Evolutionary conservation across 1,140 invertebrate genomes (phyloP).

Genomic region (Zaprionus inermis): DNA sequence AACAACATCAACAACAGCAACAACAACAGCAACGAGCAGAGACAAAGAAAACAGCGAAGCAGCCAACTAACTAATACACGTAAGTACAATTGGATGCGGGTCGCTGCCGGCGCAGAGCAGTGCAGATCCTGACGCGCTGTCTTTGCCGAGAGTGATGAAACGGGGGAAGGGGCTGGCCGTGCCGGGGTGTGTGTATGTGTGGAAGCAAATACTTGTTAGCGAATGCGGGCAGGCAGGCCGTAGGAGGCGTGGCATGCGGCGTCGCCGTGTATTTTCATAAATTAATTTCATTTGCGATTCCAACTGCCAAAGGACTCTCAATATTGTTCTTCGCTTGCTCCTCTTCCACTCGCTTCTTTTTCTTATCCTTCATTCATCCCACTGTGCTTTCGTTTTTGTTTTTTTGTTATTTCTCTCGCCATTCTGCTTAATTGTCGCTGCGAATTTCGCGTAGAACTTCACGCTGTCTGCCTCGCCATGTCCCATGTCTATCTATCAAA

Average conservation of each 20-base stretch:
- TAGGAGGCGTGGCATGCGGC: conserved; percentile 4
- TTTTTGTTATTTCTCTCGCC: conserved; percentile 17
- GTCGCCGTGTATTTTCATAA: conserved; percentile 43
- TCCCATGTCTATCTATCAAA: neutral
- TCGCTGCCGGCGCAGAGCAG: conserved; percentile 11
- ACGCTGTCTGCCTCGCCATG: neutral
- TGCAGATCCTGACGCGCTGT: conserved; percentile 20
- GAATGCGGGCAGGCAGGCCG: conserved; percentile 30
- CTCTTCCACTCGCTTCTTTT: neutral
- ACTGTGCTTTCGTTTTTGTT: too few species aligned
- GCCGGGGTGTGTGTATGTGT: neutral
- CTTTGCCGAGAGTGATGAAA: conserved; percentile 35
- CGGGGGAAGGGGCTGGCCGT: neutral
- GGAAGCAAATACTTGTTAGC: conserved; percentile 53
- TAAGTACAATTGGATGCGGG: conserved; percentile 35
- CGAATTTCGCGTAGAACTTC: conserved; percentile 15
- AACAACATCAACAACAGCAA: too few species aligned
- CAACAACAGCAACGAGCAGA: too few species aligned
- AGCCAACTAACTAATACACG: conserved; percentile 43
- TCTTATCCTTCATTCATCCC: neutral
- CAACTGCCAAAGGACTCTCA: conserved; percentile 33
- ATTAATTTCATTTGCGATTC: conserved; percentile 50
- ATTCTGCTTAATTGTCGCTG: conserved; percentile 23
- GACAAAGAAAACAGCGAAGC: conserved; percentile 40
- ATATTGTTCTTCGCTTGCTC: conserved; percentile 12